Conservation (phyloP, 2,797 vertebrate genomes). For the Gymnopithys bicolor region DNA sequence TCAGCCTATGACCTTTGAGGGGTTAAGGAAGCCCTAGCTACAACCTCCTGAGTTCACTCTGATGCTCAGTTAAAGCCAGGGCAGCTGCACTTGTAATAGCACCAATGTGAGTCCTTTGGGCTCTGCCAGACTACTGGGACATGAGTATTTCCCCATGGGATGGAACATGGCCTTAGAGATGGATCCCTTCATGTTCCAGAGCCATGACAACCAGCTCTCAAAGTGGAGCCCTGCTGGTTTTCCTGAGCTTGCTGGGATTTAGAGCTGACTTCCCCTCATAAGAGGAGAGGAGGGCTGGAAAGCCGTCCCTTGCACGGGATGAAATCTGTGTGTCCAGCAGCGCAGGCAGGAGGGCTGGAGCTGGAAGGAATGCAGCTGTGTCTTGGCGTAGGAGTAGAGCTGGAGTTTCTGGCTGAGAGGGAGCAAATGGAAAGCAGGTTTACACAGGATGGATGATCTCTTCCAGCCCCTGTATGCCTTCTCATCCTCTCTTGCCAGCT, state of each 20-base stretch:
- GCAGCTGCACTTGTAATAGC: background rate
- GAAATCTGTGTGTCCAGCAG: accelerated
- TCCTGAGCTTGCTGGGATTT: background rate
- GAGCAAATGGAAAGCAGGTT: conserved; percentile 82
- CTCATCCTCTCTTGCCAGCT: accelerated
- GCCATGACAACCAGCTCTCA: background rate
- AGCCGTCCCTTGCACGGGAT: background rate
- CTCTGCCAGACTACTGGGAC: background rate
- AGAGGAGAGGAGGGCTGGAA: background rate
- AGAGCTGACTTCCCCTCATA: background rate
- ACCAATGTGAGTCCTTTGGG: background rate
- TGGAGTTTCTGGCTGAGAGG: conserved; percentile 80
- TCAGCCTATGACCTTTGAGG: background rate
- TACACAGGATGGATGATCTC: background rate
- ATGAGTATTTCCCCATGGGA: accelerated
- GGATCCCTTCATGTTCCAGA: background rate
- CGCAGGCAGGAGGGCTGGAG: background rate
- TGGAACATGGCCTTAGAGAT: background rate
- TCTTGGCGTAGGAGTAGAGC: background rate
- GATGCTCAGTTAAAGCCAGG: background rate
- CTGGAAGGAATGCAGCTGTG: background rate
- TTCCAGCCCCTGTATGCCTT: background rate
- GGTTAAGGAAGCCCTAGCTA: background rate
- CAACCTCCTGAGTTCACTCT: background rate
- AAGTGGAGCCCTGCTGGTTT: background rate